Percentiles rank a stretch among this genome's conserved stretches.
Conservation (phyloP, 2,888 invertebrate species). For the Tenthredo livida region DNA sequence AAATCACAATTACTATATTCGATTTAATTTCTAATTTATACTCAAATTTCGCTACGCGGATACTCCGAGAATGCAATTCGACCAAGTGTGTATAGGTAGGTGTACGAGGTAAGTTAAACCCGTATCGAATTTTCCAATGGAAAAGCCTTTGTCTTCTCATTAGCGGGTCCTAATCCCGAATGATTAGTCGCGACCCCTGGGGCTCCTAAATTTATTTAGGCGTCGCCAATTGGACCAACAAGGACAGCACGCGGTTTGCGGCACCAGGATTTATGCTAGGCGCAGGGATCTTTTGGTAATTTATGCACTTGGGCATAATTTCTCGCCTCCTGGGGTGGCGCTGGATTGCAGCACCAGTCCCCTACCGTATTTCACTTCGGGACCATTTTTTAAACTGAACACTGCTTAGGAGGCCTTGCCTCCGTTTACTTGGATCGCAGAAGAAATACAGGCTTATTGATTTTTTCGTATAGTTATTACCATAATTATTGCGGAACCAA, state of each 20-base stretch:
- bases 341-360: constrained; percentile 9
- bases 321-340: constrained; percentile 46
- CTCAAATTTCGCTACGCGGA: constrained; percentile 24
- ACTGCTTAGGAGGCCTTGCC: not conserved
- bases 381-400: not conserved
- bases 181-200: constrained; percentile 54
- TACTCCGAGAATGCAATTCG: constrained; percentile 20
- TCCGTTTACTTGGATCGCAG: not conserved
- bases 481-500: not conserved
- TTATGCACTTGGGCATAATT: constrained; percentile 54
- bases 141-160: constrained; percentile 56
- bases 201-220: constrained; percentile 55
- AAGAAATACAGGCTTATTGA: not conserved
- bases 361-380: not conserved
- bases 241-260: constrained; percentile 48
- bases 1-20: constrained; percentile 34
- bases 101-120: constrained; percentile 43
- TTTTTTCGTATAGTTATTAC: not conserved
- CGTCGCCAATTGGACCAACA: constrained; percentile 52
- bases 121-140: constrained; percentile 54
- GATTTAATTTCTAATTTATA: constrained; percentile 37
- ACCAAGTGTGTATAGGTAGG: not conserved
- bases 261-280: constrained; percentile 51
- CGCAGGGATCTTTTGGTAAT: constrained; percentile 55
- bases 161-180: constrained; percentile 55